Conservation (phyloP, 2,888 invertebrate species). For the Autographa gamma region DNA sequence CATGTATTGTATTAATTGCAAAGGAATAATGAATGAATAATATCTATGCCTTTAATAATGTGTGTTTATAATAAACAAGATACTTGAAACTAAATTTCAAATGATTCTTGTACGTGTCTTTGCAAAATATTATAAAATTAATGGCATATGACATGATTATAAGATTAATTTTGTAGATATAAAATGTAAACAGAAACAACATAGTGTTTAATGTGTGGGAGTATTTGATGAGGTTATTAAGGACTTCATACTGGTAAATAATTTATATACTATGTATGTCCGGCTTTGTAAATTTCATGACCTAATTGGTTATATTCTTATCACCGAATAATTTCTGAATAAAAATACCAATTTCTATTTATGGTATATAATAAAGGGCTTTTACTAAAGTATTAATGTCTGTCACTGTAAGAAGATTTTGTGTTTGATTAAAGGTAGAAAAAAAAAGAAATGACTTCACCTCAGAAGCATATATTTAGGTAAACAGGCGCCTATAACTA, state of each 20-base stretch:
- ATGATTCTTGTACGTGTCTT: not conserved
- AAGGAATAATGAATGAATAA: not conserved
- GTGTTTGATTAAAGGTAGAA: no score
- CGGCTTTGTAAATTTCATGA: no score
- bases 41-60: not conserved
- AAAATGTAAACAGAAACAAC: not conserved
- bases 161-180: constrained; percentile 2
- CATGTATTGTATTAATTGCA: not conserved
- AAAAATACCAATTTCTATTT: no score
- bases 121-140: constrained; percentile 1
- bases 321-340: no score
- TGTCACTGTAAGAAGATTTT: no score
- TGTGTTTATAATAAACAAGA: constrained; percentile 1
- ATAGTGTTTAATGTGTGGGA: not conserved
- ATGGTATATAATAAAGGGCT: no score
- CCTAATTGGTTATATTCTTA: no score
- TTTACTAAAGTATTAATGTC: no score
- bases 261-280: constrained; percentile 8
- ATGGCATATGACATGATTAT: not conserved
- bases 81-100: not conserved
- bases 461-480: no score
- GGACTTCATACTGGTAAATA: not conserved
- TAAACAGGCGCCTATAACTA: no score
- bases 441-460: no score
- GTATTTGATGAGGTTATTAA: constrained; percentile 4